Base-by-base conservation (phyloP, 2,888 invertebrate species). In the Augiades crinisus region DNA sequence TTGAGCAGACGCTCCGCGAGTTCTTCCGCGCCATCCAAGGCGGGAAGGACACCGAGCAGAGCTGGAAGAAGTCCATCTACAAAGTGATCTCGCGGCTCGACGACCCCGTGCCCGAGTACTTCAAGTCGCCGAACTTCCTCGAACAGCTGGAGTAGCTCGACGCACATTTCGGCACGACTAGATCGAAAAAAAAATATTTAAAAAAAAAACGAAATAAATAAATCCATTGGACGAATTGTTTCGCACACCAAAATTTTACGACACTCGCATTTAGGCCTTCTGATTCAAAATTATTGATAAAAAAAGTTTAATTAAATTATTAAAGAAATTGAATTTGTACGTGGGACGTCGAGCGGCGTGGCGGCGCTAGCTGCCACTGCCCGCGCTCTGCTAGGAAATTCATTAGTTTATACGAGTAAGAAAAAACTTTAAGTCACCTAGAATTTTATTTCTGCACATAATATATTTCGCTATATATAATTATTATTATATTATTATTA, bases 51-150 rank as follows among this genome's bases (percentile, higher is more conserved):
- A 92, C 94, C 56, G 99, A 99, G 81, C 99, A 99, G 86, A 99
- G 99, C 76, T 99, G 99, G 99, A 99, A 99, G 92, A 99, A 99
- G 90, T 96, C 98, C 74, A 99, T 99, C 90, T 99, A 99, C 93
- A 99, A 99, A 90, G 95, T 99, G 75, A 99, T 99, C 89, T 98
- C 99, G 72, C 95, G 99, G 81, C 92, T 99, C 90, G 99, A 99
- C 91, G 99, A 99, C 90, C 95, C 96, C 61, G 97, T 99, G 73
- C 99, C 99, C 66, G 99, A 99, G 84, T 99, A 98, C 92, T 99
- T 99, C 94, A 99, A 99, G 90, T 97, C 98, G 75, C 98, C 99
- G 67, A 98, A 99, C 92, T 99, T 99, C 92, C 95, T 99, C 90
- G 99, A 99, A 86, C 98, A 98, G 88, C 93, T 99, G 78, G 98